Evolutionary conservation across 2,888 invertebrate genomes (phyloP), one percentile per base, ranked within the genome.

Genomic region (Leucophora obtusa): DNA sequence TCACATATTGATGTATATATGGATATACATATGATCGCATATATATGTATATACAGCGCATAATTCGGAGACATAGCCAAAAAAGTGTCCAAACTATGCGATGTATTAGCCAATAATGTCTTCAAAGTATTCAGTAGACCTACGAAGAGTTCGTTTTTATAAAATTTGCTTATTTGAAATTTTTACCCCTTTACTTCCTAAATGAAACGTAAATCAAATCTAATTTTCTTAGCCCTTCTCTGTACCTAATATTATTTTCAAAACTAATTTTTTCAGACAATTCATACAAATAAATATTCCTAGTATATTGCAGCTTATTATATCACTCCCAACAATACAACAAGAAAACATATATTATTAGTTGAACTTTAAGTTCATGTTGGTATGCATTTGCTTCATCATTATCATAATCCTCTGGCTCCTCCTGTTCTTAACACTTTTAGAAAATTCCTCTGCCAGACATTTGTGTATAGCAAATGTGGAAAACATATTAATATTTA

Each of bases 331-430:
- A 18, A 11, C 17, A 18, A 38, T 9, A 10, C 8, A 47, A 10
- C 8, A 47, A 50, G 24, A 51, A 58, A 58, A 58, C 43, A 50
- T 5, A 63, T 43, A 59, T 66, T 71, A 77, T 77, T 66, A 54
- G 53, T 71, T 71, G 71, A 77, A 71, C 77, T 60, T n/a, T 59
- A 66, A 77, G 77, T 77, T 71, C 77, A 77, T 77, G 77, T 60
- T 71, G 77, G 65, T 60, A 66, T 77, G 77, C 77, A 71, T 17
- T 17, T 47, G 15, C 8, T 14, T 43, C 6, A 47, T n/a, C 71
- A 47, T n/a, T 70, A 47, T 15, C 8, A 9, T 43, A 5, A 47
- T 6, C 43, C n/a, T n/a, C n/a, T n/a, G 5, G n/a, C 43, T 47
- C 43, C 43, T 47, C 43, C 43, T 14, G 43, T 47, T 47, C 43